Evolutionary conservation across 2,797 vertebrate species (phyloP).

Genomic region (Anolis apletophallus): DNA sequence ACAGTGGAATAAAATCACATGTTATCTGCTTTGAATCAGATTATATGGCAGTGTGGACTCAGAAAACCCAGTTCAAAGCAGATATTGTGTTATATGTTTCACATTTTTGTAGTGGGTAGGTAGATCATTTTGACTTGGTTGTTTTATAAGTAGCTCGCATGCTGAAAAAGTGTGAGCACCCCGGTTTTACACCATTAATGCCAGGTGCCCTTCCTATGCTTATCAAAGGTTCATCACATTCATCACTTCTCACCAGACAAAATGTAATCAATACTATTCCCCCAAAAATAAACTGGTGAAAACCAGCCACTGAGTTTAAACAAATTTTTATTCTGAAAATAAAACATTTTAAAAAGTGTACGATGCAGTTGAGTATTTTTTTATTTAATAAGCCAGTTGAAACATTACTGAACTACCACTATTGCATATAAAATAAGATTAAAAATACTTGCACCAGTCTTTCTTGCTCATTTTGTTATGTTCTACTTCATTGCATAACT

Average conservation of each 20-base stretch:
- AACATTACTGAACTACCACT: background rate
- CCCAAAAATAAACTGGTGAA: background rate
- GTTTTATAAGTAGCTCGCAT: no score
- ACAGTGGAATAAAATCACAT: no score
- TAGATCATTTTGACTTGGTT: no score
- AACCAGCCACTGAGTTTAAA: background rate
- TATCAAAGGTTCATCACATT: conserved; percentile 6
- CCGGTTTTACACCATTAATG: background rate
- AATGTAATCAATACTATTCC: conserved; percentile 6
- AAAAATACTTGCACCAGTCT: background rate
- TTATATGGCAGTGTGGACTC: no score
- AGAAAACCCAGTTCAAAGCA: no score
- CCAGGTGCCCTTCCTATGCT: background rate
- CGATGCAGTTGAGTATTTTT: background rate
- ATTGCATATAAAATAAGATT: background rate
- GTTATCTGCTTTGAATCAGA: no score
- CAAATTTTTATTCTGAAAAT: background rate
- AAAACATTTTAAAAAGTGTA: background rate
- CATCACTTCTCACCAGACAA: conserved; percentile 17
- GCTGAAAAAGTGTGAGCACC: no score
- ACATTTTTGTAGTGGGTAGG: no score
- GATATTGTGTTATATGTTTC: no score
- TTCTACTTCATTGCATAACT: background rate
- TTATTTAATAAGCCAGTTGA: background rate
- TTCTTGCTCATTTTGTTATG: background rate